Conservation (phyloP, 2,888 invertebrate genomes). For the Bombylius discolor region DNA sequence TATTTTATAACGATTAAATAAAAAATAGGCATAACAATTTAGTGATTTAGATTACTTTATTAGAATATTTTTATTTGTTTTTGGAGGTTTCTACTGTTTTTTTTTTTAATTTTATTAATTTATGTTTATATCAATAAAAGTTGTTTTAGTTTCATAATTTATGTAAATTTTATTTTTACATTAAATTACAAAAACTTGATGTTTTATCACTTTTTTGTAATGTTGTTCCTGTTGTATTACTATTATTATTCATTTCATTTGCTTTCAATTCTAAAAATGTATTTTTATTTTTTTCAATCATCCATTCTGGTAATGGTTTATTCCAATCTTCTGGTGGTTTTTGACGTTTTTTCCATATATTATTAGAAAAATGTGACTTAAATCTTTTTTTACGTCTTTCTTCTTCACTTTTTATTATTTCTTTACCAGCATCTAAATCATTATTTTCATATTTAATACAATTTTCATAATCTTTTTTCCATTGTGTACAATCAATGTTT, state of each 20-base stretch:
- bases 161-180: no score
- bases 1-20: no score
- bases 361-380: conserved; percentile 54
- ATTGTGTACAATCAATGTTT: conserved; percentile 57
- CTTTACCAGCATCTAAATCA: conserved; percentile 47
- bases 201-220: no score
- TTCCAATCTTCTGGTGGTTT: conserved; percentile 71
- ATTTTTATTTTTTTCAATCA: conserved; percentile 51
- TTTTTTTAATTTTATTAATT: no score
- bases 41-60: no score
- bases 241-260: conserved; percentile 38
- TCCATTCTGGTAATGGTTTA: conserved; percentile 63
- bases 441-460: conserved; percentile 54
- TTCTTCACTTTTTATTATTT: conserved; percentile 59
- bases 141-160: no score
- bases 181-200: no score
- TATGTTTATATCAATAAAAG: no score
- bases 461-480: conserved; percentile 64
- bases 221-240: not conserved
- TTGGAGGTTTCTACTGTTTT: no score
- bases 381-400: conserved; percentile 49
- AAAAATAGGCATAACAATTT: no score
- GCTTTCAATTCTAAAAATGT: conserved; percentile 53
- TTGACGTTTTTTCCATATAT: conserved; percentile 64
- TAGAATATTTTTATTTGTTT: no score